Percentiles rank a stretch among this genome's conserved stretches.
Conservation (phyloP, 2,113 vertebrate species). For the Acanthisitta chloris region DNA sequence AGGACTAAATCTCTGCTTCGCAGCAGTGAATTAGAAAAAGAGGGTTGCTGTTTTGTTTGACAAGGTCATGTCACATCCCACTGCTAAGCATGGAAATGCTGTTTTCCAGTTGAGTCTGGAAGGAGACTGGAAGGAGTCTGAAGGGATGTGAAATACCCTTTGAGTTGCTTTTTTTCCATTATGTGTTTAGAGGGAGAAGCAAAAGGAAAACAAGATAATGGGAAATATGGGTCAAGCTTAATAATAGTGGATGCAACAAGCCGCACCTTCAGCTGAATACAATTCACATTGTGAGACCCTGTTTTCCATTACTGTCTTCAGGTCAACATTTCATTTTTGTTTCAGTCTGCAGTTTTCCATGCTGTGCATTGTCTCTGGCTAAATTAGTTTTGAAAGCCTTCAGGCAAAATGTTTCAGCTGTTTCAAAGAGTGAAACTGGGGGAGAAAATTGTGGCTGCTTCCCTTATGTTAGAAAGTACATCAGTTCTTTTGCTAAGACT, state of each 20-base stretch:
- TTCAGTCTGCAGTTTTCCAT: slow-evolving; percentile 1
- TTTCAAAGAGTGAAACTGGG: not conserved
- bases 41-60: not conserved
- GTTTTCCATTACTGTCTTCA: not conserved
- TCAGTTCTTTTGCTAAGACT: not conserved
- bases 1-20: not conserved
- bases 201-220: slow-evolving; percentile 53
- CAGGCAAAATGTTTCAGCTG: not conserved
- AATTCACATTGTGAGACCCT: not conserved
- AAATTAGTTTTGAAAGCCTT: slow-evolving; percentile 1
- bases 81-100: not conserved
- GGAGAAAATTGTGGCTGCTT: not conserved
- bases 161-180: not conserved
- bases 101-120: not conserved
- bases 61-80: not conserved
- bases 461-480: not conserved
- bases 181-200: slow-evolving; percentile 34
- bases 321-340: not conserved
- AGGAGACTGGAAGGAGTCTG: slow-evolving; percentile 1
- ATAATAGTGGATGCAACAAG: not conserved
- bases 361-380: not conserved
- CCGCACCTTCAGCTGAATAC: slow-evolving; percentile 29
- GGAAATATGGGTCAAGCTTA: not conserved
- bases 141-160: not conserved
- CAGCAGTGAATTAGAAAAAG: not conserved